Evolutionary conservation across 2,113 vertebrate species (phyloP).

Genomic region (Marmota flaviventris): DNA sequence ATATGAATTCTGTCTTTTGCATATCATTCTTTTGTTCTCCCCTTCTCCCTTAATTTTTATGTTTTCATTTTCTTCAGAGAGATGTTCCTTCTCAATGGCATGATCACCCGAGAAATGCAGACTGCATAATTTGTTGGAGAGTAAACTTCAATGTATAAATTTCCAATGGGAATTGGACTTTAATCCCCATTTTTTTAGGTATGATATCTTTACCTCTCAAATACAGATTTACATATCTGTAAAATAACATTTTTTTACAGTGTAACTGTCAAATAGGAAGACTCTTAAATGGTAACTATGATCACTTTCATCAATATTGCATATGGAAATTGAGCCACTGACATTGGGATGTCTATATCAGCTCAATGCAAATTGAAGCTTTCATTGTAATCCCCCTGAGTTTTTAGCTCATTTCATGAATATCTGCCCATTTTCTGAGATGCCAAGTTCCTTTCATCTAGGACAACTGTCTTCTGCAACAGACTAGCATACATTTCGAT

Average conservation of each 20-base stretch:
- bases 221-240: neutral
- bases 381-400: slow-evolving; percentile 42
- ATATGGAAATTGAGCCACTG: slow-evolving; percentile 59
- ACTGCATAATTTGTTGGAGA: neutral
- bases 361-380: slow-evolving; percentile 76
- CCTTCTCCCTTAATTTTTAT: neutral
- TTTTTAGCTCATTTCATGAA: slow-evolving; percentile 69
- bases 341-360: slow-evolving; percentile 78
- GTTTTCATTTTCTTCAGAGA: neutral
- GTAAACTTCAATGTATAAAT: neutral
- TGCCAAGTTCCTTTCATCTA: slow-evolving; percentile 74
- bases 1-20: neutral
- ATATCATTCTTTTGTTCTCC: neutral
- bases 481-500: slow-evolving; percentile 70
- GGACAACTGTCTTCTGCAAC: slow-evolving; percentile 73
- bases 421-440: slow-evolving; percentile 70
- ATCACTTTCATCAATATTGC: slow-evolving; percentile 66
- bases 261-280: slow-evolving; percentile 63
- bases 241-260: neutral
- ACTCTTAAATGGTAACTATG: slow-evolving; percentile 67
- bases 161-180: neutral
- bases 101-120: neutral
- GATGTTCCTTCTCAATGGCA: neutral
- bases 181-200: neutral
- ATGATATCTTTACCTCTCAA: neutral